A percentile compares a stretch with the other conserved stretches of the same genome.
Evolutionary conservation across 2,797 vertebrate species (phyloP).

Genomic region (Pangasius mekongensis): DNA sequence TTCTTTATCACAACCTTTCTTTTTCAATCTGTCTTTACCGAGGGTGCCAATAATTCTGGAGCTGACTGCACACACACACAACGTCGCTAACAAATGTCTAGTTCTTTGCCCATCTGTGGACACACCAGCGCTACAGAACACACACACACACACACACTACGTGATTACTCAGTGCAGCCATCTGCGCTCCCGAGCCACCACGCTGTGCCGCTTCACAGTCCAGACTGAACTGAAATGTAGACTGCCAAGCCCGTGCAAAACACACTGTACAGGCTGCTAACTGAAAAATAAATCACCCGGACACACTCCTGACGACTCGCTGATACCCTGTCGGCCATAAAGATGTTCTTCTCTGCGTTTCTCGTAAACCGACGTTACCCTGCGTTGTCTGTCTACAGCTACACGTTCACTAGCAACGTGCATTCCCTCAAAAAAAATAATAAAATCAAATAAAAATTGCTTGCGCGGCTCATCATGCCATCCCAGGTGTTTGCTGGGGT

Average conservation of each 20-base stretch:
- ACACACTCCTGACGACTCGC: neutral
- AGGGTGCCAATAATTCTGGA: neutral
- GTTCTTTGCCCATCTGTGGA: neutral
- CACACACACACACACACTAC: neutral
- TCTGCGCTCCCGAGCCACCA: neutral
- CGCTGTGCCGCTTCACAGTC: constrained; percentile 5
- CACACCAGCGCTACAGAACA: neutral
- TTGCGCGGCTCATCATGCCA: neutral
- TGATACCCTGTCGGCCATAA: neutral
- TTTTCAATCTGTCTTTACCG: neutral
- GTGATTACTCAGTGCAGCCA: neutral
- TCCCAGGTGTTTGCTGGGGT: too few relatives aligned
- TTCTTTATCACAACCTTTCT: neutral
- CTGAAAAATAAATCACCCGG: neutral
- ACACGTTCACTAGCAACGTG: neutral
- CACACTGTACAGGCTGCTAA: neutral
- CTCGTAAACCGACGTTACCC: neutral
- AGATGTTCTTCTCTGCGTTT: neutral
- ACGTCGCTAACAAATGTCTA: neutral
- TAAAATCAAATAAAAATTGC: neutral
- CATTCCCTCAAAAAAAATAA: neutral
- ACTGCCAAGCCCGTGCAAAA: neutral
- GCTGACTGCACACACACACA: neutral
- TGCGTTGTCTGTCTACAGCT: neutral
- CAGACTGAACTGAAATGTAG: constrained; percentile 10